Conservation (phyloP, 2,797 vertebrate species). For the Leucoraja ocellata region DNA sequence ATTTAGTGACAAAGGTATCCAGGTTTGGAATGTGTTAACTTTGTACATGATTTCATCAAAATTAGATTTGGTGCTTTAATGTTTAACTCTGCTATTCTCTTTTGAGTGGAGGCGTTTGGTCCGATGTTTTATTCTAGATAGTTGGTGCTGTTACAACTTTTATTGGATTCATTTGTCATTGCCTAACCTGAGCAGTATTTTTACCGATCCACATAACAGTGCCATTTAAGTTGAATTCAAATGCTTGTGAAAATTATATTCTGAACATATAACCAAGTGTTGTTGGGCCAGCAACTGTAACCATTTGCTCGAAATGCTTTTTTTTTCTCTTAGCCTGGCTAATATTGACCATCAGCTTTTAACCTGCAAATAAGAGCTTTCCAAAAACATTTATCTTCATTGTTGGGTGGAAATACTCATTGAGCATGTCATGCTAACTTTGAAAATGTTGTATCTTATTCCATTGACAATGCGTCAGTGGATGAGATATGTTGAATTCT, state of each 20-base stretch:
- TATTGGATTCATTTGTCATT: not conserved
- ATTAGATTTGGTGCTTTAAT: not conserved
- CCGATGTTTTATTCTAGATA: not conserved
- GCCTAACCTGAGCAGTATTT: not conserved
- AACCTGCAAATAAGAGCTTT: not conserved
- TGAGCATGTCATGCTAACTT: not conserved
- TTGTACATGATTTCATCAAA: not conserved
- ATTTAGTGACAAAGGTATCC: not conserved
- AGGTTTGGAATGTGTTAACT: not conserved
- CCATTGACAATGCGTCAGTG: not conserved
- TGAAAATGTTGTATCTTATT: not conserved
- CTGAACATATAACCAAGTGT: not conserved
- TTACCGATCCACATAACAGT: not conserved
- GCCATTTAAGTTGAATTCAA: not conserved
- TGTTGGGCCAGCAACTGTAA: not conserved
- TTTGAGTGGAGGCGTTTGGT: not conserved
- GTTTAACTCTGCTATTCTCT: not conserved
- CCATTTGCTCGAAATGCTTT: not conserved
- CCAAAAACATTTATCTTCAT: not conserved
- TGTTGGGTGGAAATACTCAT: not conserved
- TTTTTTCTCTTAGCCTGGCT: not conserved
- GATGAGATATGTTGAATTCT: not conserved
- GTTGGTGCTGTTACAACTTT: not conserved
- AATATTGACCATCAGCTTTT: not conserved
- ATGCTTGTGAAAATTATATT: not conserved